Percentiles rank a stretch among this genome's conserved stretches.
Conservation (phyloP, 2,113 vertebrate species). For the Gobiocypris rarus region DNA sequence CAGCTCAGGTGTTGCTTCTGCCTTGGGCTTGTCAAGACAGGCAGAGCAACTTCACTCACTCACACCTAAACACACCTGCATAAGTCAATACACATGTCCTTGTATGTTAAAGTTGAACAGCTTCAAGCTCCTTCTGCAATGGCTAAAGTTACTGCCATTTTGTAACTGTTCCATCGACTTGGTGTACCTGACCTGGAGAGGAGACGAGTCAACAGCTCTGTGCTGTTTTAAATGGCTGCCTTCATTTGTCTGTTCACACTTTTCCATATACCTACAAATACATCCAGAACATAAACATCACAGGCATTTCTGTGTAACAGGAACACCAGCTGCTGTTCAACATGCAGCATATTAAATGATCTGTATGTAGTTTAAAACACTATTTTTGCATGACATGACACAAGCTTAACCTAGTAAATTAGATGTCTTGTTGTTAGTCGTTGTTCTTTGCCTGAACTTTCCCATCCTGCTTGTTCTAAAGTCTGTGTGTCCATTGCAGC, state of each 20-base stretch:
- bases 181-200: background rate
- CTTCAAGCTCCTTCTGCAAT: background rate
- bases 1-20: slow-evolving; percentile 40
- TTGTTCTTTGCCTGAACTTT: slow-evolving; percentile 1
- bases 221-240: background rate
- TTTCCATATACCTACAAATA: slow-evolving; percentile 2
- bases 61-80: slow-evolving; percentile 42
- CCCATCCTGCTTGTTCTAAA: slow-evolving; percentile 61
- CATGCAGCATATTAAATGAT: background rate
- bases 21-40: slow-evolving; percentile 63
- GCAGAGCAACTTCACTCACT: slow-evolving; percentile 45
- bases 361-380: slow-evolving; percentile 7
- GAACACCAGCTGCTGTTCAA: background rate
- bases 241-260: slow-evolving; percentile 29
- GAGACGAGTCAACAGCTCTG: background rate
- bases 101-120: slow-evolving; percentile 21
- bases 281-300: background rate
- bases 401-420: background rate
- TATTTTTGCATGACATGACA: background rate
- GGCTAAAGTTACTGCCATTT: slow-evolving; percentile 31
- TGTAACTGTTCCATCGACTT: background rate
- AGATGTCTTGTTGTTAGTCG: slow-evolving; percentile 6
- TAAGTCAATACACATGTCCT: slow-evolving; percentile 35
- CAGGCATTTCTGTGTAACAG: background rate
- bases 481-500: slow-evolving; percentile 75